phyloP scores from a whole-genome alignment of 1,140 invertebrate genomes.

The Apocrypta bakeri region DNA sequence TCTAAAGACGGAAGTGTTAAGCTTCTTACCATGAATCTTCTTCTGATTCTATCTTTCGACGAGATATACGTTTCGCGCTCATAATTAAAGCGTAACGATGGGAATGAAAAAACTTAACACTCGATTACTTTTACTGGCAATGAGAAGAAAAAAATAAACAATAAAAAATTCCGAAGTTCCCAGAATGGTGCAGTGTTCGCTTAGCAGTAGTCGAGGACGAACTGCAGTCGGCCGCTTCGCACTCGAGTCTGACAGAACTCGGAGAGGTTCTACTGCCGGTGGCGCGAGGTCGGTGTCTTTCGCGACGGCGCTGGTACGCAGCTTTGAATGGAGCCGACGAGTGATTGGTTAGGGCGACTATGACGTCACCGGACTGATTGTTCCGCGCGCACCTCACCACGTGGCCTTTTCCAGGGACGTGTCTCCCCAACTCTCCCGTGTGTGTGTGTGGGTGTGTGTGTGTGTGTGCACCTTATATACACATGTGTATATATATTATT shows the following conservation, averaged over 20 bases:
- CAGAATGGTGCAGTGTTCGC: slow-evolving; percentile 50
- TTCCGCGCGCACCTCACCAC: slow-evolving; percentile 70
- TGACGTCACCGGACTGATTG: slow-evolving; percentile 75
- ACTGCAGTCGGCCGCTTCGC: slow-evolving; percentile 70
- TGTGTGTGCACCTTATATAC: too few species aligned
- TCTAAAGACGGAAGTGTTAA: too few species aligned
- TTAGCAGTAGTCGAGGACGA: slow-evolving; percentile 71
- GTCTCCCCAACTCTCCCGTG: slow-evolving; percentile 37
- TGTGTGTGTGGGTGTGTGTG: slow-evolving; percentile 8
- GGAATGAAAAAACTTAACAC: too few species aligned
- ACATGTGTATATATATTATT: too few species aligned
- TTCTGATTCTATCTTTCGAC: too few species aligned
- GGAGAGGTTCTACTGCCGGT: slow-evolving; percentile 54
- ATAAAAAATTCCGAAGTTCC: too few species aligned
- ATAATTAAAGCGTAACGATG: too few species aligned
- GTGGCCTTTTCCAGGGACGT: slow-evolving; percentile 59
- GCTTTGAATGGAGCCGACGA: slow-evolving; percentile 68
- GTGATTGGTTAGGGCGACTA: slow-evolving; percentile 64
- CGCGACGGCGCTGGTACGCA: slow-evolving; percentile 46
- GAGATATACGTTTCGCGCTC: too few species aligned
- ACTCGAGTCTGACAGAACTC: slow-evolving; percentile 60
- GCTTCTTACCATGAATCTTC: too few species aligned
- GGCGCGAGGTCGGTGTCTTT: slow-evolving; percentile 14
- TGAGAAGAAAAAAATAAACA: too few species aligned
- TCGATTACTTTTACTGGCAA: too few species aligned